A percentile compares a stretch with the other conserved stretches of the same genome.
Evolutionary conservation across 2,797 vertebrate species (phyloP).

Genomic region (Pseudocheirus occidentalis): DNA sequence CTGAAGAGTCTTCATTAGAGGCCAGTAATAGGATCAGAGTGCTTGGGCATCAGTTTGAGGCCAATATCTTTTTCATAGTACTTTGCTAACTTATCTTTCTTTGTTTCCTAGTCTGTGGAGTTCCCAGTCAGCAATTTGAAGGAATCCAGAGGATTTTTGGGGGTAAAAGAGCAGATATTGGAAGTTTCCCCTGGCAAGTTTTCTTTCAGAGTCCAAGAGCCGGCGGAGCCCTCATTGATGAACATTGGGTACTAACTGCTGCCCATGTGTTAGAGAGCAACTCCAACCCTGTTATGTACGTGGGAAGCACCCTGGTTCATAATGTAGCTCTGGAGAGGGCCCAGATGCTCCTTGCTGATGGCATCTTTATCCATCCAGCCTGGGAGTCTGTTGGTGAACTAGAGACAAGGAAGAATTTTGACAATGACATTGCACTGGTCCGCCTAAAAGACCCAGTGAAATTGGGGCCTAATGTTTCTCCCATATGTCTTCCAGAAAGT

Average conservation of each 20-base stretch:
- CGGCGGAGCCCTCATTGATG: constrained; percentile 90
- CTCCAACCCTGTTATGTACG: constrained; percentile 70
- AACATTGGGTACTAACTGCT: constrained; percentile 94
- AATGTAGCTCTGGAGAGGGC: background rate
- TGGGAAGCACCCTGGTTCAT: constrained; percentile 65
- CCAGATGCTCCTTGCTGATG: constrained; percentile 80
- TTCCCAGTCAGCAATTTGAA: constrained; percentile 60
- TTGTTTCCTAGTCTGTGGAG: constrained; percentile 89
- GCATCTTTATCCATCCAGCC: constrained; percentile 87
- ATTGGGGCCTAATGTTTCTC: constrained; percentile 86
- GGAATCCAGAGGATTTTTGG: constrained; percentile 87
- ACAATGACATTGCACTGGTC: constrained; percentile 94
- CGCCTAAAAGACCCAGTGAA: constrained; percentile 85
- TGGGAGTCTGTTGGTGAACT: constrained; percentile 44
- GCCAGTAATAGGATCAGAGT: background rate
- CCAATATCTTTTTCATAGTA: background rate
- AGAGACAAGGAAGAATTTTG: constrained; percentile 69
- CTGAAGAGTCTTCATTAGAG: background rate
- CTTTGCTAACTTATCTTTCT: background rate
- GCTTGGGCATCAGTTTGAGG: background rate
- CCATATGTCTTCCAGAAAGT: constrained; percentile 90
- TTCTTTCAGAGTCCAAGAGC: constrained; percentile 76
- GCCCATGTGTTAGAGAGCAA: constrained; percentile 88
- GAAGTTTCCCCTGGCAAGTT: constrained; percentile 93
- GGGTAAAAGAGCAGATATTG: constrained; percentile 78